These are phyloP conservation scores for Nephrotoma guestfalica DNA, from an alignment of 2,888 invertebrate species.

Conservation along the genomic window DNA sequence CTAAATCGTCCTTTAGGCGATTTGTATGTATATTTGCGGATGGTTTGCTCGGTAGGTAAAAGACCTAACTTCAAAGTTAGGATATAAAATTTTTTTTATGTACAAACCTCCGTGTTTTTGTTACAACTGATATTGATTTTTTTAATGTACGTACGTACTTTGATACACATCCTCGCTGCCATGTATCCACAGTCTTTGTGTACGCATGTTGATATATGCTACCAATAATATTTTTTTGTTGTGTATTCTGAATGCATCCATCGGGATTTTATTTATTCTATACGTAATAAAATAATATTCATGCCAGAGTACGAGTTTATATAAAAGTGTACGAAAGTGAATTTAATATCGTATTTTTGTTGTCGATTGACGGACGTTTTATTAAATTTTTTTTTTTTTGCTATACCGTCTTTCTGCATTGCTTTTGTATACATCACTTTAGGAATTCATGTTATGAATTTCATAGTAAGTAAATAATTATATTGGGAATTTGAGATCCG, in stretches of 20 bases:
- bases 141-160: not conserved
- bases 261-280: not conserved
- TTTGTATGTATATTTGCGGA: not conserved
- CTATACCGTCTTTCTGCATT: not conserved
- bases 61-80: not conserved
- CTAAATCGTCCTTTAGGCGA: not conserved
- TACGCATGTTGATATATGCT: not conserved
- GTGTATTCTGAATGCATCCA: not conserved
- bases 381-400: not conserved
- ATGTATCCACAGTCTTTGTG: not conserved
- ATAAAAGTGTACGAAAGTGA: not conserved
- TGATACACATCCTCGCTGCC: not conserved
- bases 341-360: not conserved
- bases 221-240: not conserved
- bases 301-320: not conserved
- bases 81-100: not conserved
- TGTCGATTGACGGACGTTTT: not conserved
- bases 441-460: not conserved
- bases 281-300: not conserved
- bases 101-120: not conserved
- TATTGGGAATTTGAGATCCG: not conserved
- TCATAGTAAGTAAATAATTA: not conserved
- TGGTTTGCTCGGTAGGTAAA: not conserved
- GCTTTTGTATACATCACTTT: not conserved
- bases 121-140: not conserved